These are phyloP conservation scores for Megalops cyprinoides DNA, from an alignment of 2,797 vertebrate genomes.

Conservation along the genomic window DNA sequence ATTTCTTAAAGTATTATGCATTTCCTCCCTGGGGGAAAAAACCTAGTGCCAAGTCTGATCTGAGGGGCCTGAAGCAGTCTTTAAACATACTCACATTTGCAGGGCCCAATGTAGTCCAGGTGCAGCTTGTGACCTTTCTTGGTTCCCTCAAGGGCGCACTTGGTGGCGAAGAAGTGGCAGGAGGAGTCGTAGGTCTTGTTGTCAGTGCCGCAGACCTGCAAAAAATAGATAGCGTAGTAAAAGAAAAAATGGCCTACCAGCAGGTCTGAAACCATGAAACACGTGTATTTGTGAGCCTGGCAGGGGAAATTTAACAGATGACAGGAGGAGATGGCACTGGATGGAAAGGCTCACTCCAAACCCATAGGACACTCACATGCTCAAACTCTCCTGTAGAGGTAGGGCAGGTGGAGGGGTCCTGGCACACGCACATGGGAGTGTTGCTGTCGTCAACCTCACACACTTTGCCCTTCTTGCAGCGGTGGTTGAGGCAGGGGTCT, in stretches of 20 bases:
- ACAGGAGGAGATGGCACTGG: not conserved
- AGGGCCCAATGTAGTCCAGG: conserved; percentile 96
- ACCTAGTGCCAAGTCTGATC: not conserved
- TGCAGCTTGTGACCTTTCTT: conserved; percentile 99
- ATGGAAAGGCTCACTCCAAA: too few relatives aligned
- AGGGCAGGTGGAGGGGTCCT: conserved; percentile 90
- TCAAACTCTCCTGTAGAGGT: conserved; percentile 83
- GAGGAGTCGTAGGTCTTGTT: conserved; percentile 97
- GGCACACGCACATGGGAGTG: conserved; percentile 95
- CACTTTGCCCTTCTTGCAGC: conserved; percentile 98
- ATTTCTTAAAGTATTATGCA: not conserved
- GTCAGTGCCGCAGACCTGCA: conserved; percentile 93
- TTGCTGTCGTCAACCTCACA: conserved; percentile 94
- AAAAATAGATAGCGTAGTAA: not conserved
- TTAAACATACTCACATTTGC: conserved; percentile 85
- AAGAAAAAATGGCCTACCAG: too few relatives aligned
- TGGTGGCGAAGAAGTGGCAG: conserved; percentile 98
- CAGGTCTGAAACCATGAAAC: not conserved
- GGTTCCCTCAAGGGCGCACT: conserved; percentile 96
- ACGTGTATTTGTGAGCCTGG: not conserved
- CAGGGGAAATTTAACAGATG: not conserved
- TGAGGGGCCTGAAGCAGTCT: not conserved
- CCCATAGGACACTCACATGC: conserved; percentile 79
- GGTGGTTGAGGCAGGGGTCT: conserved; percentile 94
- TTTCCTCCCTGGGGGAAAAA: not conserved